Evolutionary conservation across 2,113 vertebrate genomes (phyloP), one percentile per base, ranked within the genome.

Genomic region (Thymallus thymallus): DNA sequence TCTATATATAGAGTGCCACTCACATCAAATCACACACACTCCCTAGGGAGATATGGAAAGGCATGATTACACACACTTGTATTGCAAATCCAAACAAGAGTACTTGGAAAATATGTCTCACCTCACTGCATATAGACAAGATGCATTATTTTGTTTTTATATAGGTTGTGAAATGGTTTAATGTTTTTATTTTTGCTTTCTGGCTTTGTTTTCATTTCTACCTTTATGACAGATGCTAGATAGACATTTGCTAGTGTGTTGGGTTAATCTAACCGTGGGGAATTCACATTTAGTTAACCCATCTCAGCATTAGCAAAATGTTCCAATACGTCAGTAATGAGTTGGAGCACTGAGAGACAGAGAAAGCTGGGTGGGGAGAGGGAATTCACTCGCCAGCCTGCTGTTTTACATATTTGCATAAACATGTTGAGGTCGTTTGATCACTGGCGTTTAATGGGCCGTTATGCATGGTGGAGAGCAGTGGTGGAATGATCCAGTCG

Each of bases 221-320:
- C 60, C 9, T 14, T 32, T 30, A 46, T 45, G 26, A 26, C 26
- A 26, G 65, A 18, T 16, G 68, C 55, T n/a, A 60, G 77, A 68
- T 10, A 41, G 12, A 26, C 7, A 60, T 18, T 58, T 69, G 26
- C 26, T 26, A 26, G 23, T 30, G 68, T 41, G 75, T 68, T 32
- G 3, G 9, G 26, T 32, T 4, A 32, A 22, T 78, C 61, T 72
- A 70, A 80, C 80, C 80, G 69, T 16, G 60, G 76, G 80, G 78
- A 80, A 82, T 82, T 82, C 63, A 82, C 81, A 78, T 76, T 80
- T 78, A 85, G 80, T 82, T 80, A 85, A 85, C 80, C 80, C 78
- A 72, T 82, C 69, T 79, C 78, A 78, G 80, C 76, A 78, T 80
- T 80, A 76, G 63, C 48, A 82, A 78, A 85, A 80, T 80, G 78